These are phyloP conservation scores for Balearica regulorum DNA, from an alignment of 2,797 vertebrate species.

Conservation along the genomic window DNA sequence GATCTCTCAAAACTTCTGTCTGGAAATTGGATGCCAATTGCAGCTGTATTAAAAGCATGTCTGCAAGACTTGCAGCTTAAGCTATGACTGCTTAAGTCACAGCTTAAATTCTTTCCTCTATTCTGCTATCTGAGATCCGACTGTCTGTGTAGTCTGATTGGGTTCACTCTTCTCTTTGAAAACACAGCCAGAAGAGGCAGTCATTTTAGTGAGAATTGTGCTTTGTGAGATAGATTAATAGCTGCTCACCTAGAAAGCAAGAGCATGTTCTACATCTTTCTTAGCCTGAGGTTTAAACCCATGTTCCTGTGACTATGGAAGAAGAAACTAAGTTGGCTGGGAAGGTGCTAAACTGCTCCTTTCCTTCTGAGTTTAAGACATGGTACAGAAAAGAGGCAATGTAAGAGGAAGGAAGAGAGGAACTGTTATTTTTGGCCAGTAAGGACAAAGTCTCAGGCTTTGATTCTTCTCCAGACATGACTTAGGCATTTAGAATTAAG, in stretches of 20 bases:
- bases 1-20: background rate
- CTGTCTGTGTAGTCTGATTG: background rate
- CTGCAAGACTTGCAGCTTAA: background rate
- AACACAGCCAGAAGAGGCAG: background rate
- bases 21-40: background rate
- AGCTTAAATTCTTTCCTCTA: background rate
- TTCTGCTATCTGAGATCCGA: background rate
- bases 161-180: background rate
- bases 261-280: background rate
- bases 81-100: no score
- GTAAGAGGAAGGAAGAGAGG: background rate
- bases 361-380: background rate
- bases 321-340: background rate
- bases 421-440: conserved; percentile 1
- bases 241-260: background rate
- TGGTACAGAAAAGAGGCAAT: background rate
- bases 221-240: background rate
- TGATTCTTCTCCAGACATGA: conserved; percentile 26
- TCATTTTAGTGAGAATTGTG: background rate
- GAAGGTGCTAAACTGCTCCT: background rate
- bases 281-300: background rate
- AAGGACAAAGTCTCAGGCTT: background rate
- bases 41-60: background rate
- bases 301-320: background rate
- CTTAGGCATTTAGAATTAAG: background rate